phyloP scores from a whole-genome alignment of 2,888 invertebrate species.

The Platycnemis pennipes region DNA sequence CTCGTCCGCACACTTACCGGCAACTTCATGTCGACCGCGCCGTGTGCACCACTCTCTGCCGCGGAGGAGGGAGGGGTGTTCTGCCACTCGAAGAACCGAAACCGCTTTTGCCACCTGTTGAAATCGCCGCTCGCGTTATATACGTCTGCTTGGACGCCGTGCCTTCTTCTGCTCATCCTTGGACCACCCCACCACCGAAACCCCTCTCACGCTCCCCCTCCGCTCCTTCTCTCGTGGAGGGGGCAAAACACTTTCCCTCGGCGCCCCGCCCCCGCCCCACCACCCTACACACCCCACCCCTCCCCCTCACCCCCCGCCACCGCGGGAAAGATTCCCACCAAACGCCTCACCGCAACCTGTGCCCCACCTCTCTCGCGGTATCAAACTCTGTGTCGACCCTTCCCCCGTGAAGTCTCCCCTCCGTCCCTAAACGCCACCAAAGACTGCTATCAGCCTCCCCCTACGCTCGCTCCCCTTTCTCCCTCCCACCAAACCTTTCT shows the following conservation, averaged over 20 bases:
- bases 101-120: neutral
- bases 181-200: neutral
- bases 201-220: neutral
- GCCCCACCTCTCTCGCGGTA: neutral
- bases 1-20: constrained; percentile 15
- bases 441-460: neutral
- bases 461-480: neutral
- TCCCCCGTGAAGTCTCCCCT: neutral
- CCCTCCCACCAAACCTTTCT: neutral
- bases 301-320: too few species aligned
- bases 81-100: neutral
- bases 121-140: constrained; percentile 1
- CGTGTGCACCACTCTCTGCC: neutral
- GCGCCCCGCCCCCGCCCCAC: neutral
- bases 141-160: constrained; percentile 14
- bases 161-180: constrained; percentile 1
- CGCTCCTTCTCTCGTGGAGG: neutral
- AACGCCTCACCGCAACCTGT: neutral
- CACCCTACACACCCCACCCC: too few species aligned
- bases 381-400: neutral
- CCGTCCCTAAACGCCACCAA: neutral
- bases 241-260: neutral
- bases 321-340: too few species aligned
- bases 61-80: neutral
- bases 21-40: constrained; percentile 1